Base-by-base conservation (phyloP, 2,797 vertebrate genomes). In the Coluber constrictor region DNA sequence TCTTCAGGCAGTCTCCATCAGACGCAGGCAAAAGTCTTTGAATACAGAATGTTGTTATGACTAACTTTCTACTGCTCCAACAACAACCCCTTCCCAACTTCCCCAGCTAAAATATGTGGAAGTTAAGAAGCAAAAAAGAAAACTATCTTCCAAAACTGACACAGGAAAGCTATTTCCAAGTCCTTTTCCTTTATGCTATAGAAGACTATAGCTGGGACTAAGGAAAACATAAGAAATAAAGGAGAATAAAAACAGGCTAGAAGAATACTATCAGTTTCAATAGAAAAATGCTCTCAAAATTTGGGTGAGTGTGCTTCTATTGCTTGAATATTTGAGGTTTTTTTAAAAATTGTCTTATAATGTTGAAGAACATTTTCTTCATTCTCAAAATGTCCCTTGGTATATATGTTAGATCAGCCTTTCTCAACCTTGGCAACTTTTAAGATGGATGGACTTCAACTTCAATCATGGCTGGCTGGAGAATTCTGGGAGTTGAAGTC, bases 111-210 rank as follows among this genome's bases (percentile, higher is more conserved):
- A 47, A 47, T 47, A 37, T 37, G 37, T 37, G 37, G 37, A 1
- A 37, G 37, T 37, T 37, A 47, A 47, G 47, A 47, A 47, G 47
- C 1, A 47, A 47, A 47, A 47, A 47, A 47, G 47, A 47, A 47
- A 47, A 47, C 6, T 47, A 5, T 47, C 47, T 47, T 47, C 47
- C 47, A 47, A 47, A 47, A 47, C 5, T 47, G 47, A 7, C 47
- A 47, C 47, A 47, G 88, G 90, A 95, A 96, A 95, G 92, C 90
- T 97, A 55, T 96, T 92, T 96, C 97, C 97, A 91, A 93, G 93
- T 95, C 94, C 95, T 92, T 96, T 95, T 91, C 59, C 95, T 74
- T 90, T 1, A 10, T 93, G 74, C 92, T 79, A 60, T 9, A 43
- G 86, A 95, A 92, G 87, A 94, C 57, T 47, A 89, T 88, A 92